phyloP scores from a whole-genome alignment of 2,888 invertebrate species.

The Zygogramma bicolorata region DNA sequence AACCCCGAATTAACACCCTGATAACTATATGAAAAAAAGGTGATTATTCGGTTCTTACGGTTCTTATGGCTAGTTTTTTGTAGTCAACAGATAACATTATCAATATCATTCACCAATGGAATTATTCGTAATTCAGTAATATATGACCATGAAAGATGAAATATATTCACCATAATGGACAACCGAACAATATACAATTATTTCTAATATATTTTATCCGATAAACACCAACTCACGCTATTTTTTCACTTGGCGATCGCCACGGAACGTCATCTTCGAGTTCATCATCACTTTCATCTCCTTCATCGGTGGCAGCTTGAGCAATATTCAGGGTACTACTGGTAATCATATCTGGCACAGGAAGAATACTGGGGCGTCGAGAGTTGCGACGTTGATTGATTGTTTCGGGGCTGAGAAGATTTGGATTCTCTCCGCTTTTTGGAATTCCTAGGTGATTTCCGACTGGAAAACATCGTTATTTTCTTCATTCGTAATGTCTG shows the following conservation, averaged over 20 bases:
- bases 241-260: slow-evolving; percentile 91
- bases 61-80: too few species aligned
- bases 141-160: too few species aligned
- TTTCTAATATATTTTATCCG: not conserved
- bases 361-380: slow-evolving; percentile 91
- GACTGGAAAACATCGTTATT: not conserved
- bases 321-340: slow-evolving; percentile 83
- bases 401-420: slow-evolving; percentile 86
- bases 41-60: too few species aligned
- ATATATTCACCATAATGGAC: too few species aligned
- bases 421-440: slow-evolving; percentile 79
- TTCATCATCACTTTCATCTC: slow-evolving; percentile 89
- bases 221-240: slow-evolving; percentile 78
- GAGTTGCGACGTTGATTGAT: slow-evolving; percentile 78
- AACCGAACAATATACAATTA: not conserved
- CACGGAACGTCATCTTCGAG: slow-evolving; percentile 91
- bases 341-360: slow-evolving; percentile 94
- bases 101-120: too few species aligned
- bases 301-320: slow-evolving; percentile 72
- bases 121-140: too few species aligned
- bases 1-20: too few species aligned
- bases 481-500: too few species aligned
- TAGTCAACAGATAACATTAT: too few species aligned
- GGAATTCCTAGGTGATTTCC: slow-evolving; percentile 87
- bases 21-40: too few species aligned